Evolutionary conservation across 2,888 invertebrate genomes (phyloP), one percentile per base, ranked within the genome.

Genomic region (Abrostola triplasia): DNA sequence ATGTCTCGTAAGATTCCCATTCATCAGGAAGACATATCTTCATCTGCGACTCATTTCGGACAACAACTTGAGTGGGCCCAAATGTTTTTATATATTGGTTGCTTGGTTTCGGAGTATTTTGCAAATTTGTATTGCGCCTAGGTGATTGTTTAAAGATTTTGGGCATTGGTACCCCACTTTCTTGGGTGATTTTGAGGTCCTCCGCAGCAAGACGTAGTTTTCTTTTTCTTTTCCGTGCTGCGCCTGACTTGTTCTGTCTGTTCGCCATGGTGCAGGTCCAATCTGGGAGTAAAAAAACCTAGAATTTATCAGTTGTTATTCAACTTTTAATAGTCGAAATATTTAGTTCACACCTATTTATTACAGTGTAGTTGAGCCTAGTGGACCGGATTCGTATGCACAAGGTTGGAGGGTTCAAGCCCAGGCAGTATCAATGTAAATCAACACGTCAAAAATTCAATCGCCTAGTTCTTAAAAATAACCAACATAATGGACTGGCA

Each of bases 241-340:
- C 10, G 5, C 2, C 24, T 1, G 9, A 6, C 35, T 42, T 24
- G 10, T 41, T 6, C 41, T 40, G 37, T 0, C 24, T 13, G 38
- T 64, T 42, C 64, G 50, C 36, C 71, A 73, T 73, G 56, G 11
- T 11, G 35, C 57, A 4, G 64, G 37, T 64, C 50, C 8, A 6
- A 72, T 72, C 71, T 72, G 71, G 54, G 74, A 72, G 71, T 73
- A 60, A 69, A 72, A 72, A 49, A 72, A 72, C 64, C 51, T 53
- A 40, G 51, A 55, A 48, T 74, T 47, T 70, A 68, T 54, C 59
- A 64, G 50, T 44, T 59, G 59, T 57, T 54, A 51, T 51, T 36
- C 38, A 36, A 49, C 40, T 38, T 57, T 38, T 24, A 8, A 6
- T 42, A 35, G 7, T 36, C 11, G 41, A 54, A 38, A 24, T 9